These are phyloP conservation scores for Peromyscus leucopus DNA, from an alignment of 2,113 vertebrate species.

Conservation along the genomic window DNA sequence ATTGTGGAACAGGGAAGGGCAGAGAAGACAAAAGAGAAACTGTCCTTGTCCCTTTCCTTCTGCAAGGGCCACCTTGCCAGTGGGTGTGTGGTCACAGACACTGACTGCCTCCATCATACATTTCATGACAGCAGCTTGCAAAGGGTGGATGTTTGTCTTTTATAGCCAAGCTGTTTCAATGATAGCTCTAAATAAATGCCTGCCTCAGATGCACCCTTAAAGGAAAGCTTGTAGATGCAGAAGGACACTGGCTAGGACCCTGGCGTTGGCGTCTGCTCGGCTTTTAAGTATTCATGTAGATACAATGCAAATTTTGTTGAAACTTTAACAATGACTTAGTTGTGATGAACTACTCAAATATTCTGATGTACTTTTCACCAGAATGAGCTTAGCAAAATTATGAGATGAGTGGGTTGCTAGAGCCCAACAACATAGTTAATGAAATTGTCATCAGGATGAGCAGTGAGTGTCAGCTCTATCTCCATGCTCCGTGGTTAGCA, in stretches of 20 bases:
- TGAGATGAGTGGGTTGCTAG: slow-evolving; percentile 74
- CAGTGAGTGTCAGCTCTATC: slow-evolving; percentile 74
- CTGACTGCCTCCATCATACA: background rate
- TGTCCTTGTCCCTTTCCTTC: background rate
- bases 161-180: slow-evolving; percentile 61
- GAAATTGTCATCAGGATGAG: slow-evolving; percentile 81
- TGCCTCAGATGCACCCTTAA: slow-evolving; percentile 72
- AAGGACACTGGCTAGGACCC: background rate
- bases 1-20: background rate
- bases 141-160: slow-evolving; percentile 71
- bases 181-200: slow-evolving; percentile 43
- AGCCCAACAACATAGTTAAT: slow-evolving; percentile 84
- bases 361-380: slow-evolving; percentile 86
- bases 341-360: slow-evolving; percentile 87
- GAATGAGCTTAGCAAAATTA: slow-evolving; percentile 87
- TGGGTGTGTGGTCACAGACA: background rate
- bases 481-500: slow-evolving; percentile 35
- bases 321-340: slow-evolving; percentile 87
- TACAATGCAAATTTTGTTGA: slow-evolving; percentile 86
- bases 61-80: background rate
- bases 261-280: slow-evolving; percentile 78
- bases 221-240: slow-evolving; percentile 66
- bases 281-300: slow-evolving; percentile 86
- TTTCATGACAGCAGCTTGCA: background rate
- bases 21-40: slow-evolving; percentile 18